Percentiles rank a stretch among this genome's conserved stretches.
Conservation (phyloP, 2,888 invertebrate genomes). For the Gastrophysa polygoni region DNA sequence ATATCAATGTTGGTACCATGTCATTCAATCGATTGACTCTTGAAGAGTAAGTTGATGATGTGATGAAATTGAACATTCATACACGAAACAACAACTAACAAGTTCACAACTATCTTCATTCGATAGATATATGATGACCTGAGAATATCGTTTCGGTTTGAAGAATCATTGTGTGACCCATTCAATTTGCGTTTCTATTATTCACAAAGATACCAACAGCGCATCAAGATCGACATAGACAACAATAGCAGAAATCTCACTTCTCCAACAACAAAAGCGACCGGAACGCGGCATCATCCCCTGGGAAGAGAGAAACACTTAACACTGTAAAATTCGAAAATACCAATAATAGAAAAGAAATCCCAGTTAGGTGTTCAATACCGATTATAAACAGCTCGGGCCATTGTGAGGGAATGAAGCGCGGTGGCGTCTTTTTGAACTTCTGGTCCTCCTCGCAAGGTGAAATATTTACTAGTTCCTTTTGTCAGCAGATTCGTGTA, state of each 20-base stretch:
- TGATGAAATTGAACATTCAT: too few relatives aligned
- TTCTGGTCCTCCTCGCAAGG: constrained; percentile 42
- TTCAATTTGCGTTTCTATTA: not conserved
- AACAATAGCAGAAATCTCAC: constrained; percentile 19
- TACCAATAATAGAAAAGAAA: constrained; percentile 29
- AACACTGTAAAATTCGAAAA: constrained; percentile 27
- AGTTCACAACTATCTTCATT: too few relatives aligned
- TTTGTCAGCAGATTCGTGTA: constrained; percentile 51
- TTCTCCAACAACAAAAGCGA: constrained; percentile 22
- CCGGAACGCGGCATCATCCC: constrained; percentile 28
- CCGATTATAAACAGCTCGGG: constrained; percentile 42
- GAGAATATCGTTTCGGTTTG: too few relatives aligned
- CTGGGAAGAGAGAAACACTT: constrained; percentile 28
- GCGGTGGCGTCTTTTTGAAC: constrained; percentile 49
- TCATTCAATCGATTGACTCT: too few relatives aligned
- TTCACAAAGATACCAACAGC: not conserved
- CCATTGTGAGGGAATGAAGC: constrained; percentile 39
- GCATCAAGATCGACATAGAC: not conserved
- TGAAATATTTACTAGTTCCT: constrained; percentile 53
- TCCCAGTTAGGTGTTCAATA: constrained; percentile 37
- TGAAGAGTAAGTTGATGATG: too few relatives aligned
- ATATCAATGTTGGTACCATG: too few relatives aligned
- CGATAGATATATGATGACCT: too few relatives aligned
- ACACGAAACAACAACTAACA: too few relatives aligned
- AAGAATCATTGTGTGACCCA: not conserved